phyloP scores from a whole-genome alignment of 2,888 invertebrate genomes.

The Steinernema hermaphroditum region DNA sequence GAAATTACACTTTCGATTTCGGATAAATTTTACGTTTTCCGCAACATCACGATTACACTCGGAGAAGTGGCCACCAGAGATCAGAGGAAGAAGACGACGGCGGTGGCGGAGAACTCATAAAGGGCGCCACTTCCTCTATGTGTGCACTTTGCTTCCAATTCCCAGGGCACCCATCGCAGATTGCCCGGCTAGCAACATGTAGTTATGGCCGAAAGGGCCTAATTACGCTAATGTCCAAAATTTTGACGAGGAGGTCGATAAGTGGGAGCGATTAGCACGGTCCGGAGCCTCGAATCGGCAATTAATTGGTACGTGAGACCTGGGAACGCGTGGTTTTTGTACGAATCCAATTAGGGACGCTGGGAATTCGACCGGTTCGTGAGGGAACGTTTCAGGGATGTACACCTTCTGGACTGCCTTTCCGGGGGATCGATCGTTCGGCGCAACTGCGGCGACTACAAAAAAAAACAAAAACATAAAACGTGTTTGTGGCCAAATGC shows the following conservation, averaged over 20 bases:
- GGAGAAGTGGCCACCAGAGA: neutral
- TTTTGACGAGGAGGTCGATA: neutral
- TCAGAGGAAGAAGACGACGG: neutral
- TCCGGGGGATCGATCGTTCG: too few relatives aligned
- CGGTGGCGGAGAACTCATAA: slow-evolving; percentile 21
- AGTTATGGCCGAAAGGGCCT: neutral
- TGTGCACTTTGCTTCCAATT: slow-evolving; percentile 4
- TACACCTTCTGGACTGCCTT: too few relatives aligned
- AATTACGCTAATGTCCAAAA: slow-evolving; percentile 12
- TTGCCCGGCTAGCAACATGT: neutral
- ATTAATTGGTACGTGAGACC: neutral
- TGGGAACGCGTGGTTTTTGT: neutral
- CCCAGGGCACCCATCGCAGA: slow-evolving; percentile 1
- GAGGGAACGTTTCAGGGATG: too few relatives aligned
- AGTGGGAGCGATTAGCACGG: neutral
- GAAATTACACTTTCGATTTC: neutral
- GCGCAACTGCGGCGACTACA: too few relatives aligned
- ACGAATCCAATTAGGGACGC: too few relatives aligned
- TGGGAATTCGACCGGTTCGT: too few relatives aligned
- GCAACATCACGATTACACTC: neutral
- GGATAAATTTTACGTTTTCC: too few relatives aligned
- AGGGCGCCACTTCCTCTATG: slow-evolving; percentile 15
- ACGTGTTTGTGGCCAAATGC: too few relatives aligned
- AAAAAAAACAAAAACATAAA: too few relatives aligned
- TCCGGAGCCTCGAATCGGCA: neutral